Evolutionary conservation across 2,797 vertebrate genomes (phyloP), one percentile per base, ranked within the genome.

Genomic region (Oryzias sinensis): DNA sequence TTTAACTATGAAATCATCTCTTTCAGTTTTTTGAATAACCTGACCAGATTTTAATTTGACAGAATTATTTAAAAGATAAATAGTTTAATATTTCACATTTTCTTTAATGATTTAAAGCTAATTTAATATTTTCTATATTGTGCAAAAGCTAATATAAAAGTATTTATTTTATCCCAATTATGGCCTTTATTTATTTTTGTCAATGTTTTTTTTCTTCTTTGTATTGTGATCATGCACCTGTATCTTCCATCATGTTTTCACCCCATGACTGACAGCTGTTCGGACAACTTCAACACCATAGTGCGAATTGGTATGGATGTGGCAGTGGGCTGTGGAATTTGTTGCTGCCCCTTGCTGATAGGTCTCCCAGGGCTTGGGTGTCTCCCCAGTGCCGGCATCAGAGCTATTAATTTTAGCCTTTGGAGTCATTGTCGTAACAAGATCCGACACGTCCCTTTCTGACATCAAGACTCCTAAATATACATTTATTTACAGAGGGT

Each of bases 361-460:
- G 84, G 77, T 87, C 76, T 81, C 79, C 16, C 56, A 82, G 77
- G 86, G 84, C 83, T 84, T 83, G 82, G 85, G 84, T 92, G 91
- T 91, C 89, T 87, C 82, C 84, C 77, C 80, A 59, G 85, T 82
- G 85, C 87, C 40, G 77, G 79, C 61, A 83, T 80, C 67, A 89
- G 86, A 90, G 90, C 87, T 86, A 87, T 92, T 91, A 84, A 91
- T 93, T 93, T 94, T 90, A 93, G 89, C 80, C 84, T 83, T 53
- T 74, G 69, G 84, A 89, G 86, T 80, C 85, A 63, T 83, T 82
- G 82, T 82, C 59, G 90, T 88, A 94, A 93, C 87, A 66, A 80
- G 88, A 94, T 88, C 74, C 68, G 59, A 51, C 68, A 29, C 49
- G 55, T 54, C 61, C 64, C 42, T 75, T 70, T 76, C 60, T 74